phyloP scores from a whole-genome alignment of 2,888 invertebrate species.

The Corythucha ciliata region DNA sequence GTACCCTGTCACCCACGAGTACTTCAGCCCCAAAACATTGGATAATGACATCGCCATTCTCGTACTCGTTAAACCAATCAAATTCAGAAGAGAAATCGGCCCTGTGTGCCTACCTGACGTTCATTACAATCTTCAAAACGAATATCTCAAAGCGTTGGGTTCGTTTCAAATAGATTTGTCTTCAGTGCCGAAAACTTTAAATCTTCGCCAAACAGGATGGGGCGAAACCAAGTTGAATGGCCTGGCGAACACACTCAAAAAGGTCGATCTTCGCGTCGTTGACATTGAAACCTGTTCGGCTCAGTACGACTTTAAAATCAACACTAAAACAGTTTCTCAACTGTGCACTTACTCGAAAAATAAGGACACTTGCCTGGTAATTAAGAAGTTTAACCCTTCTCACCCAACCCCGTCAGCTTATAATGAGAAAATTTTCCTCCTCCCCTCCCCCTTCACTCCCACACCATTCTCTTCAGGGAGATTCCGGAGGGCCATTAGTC shows the following conservation, averaged over 20 bases:
- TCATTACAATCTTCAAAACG: no score
- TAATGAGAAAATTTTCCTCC: no score
- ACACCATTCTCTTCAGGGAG: conserved; percentile 39
- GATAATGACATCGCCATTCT: conserved; percentile 51
- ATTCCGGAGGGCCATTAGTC: conserved; percentile 52
- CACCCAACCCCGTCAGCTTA: no score
- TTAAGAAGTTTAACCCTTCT: no score
- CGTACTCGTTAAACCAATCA: conserved; percentile 41
- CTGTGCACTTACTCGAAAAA: conserved; percentile 48
- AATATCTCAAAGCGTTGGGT: no score
- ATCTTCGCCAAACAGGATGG: no score
- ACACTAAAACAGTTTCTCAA: conserved; percentile 30
- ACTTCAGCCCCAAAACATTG: conserved; percentile 36
- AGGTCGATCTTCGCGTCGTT: conserved; percentile 47
- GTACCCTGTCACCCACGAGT: no score
- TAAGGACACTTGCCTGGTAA: conserved; percentile 54
- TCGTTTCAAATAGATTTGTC: no score
- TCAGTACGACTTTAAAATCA: conserved; percentile 29
- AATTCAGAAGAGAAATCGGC: conserved; percentile 48
- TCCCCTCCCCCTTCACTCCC: no score
- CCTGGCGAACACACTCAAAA: conserved; percentile 44
- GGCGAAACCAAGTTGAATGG: conserved; percentile 14
- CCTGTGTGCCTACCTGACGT: conserved; percentile 58
- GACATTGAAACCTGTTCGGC: conserved; percentile 43
- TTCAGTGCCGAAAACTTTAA: no score